phyloP scores from a whole-genome alignment of 2,797 vertebrate genomes.

The Centropyge bicolor region DNA sequence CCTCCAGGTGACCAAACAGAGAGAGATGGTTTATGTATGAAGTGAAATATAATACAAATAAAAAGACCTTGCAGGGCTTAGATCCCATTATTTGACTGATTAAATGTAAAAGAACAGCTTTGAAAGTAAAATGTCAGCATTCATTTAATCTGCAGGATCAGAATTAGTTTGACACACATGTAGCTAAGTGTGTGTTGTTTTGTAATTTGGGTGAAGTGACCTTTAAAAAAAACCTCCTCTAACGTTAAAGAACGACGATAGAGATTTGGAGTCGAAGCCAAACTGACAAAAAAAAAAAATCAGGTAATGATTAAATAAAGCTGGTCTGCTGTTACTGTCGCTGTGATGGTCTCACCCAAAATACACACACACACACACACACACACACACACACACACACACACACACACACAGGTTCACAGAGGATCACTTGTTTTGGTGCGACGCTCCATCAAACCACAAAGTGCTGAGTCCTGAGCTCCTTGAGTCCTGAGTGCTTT shows the following conservation, averaged over 20 bases:
- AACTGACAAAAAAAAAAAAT: neutral
- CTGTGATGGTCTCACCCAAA: neutral
- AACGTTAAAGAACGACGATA: no score
- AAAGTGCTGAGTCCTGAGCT: slow-evolving; percentile 25
- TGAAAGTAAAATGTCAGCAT: no score
- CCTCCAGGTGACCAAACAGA: no score
- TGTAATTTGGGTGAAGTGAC: neutral
- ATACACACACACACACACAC: neutral
- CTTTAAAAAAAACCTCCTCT: neutral
- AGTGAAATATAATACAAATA: no score
- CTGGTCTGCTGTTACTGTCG: slow-evolving; percentile 10
- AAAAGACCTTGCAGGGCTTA: no score
- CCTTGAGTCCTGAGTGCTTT: neutral
- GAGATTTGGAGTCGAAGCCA: no score
- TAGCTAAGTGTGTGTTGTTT: neutral
- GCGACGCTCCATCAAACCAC: slow-evolving; percentile 27
- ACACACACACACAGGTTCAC: neutral
- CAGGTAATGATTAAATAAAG: neutral
- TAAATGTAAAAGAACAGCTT: no score
- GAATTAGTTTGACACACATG: no score
- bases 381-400: neutral
- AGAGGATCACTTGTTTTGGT: slow-evolving; percentile 28
- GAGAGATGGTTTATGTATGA: no score
- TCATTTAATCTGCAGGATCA: no score
- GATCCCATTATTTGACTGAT: no score